Evolutionary conservation across 2,888 invertebrate species (phyloP).

Genomic region (Dryocosmus kuriphilus): DNA sequence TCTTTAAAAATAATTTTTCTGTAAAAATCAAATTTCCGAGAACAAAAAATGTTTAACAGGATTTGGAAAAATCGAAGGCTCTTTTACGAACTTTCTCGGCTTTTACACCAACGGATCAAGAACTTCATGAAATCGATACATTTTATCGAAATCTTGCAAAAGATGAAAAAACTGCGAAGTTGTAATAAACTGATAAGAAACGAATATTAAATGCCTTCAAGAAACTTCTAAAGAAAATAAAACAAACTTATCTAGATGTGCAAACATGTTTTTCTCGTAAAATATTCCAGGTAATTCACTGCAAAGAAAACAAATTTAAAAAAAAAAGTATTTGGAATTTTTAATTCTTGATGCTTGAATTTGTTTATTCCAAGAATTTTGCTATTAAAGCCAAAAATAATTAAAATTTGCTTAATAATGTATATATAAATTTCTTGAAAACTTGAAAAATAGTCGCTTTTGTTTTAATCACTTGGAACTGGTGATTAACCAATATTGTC

Average conservation of each 20-base stretch:
- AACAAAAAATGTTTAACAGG: conserved; percentile 55
- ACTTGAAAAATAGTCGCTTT: not conserved
- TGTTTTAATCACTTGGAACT: not conserved
- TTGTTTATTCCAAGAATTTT: too few species aligned
- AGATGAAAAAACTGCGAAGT: conserved; percentile 19
- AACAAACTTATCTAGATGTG: too few species aligned
- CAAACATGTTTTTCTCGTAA: conserved; percentile 15
- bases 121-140: conserved; percentile 65
- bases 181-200: conserved; percentile 4
- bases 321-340: too few species aligned
- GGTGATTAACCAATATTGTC: conserved; percentile 17
- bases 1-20: too few species aligned
- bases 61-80: conserved; percentile 69
- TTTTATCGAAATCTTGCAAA: conserved; percentile 63
- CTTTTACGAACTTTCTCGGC: conserved; percentile 70
- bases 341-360: too few species aligned
- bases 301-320: too few species aligned
- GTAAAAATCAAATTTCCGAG: not conserved
- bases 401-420: too few species aligned
- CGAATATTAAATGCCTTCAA: not conserved
- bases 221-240: too few species aligned
- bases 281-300: too few species aligned
- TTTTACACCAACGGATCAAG: conserved; percentile 72
- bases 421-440: not conserved
- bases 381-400: too few species aligned